phyloP scores from a whole-genome alignment of 1,140 invertebrate species.

The Tribolium madens region DNA sequence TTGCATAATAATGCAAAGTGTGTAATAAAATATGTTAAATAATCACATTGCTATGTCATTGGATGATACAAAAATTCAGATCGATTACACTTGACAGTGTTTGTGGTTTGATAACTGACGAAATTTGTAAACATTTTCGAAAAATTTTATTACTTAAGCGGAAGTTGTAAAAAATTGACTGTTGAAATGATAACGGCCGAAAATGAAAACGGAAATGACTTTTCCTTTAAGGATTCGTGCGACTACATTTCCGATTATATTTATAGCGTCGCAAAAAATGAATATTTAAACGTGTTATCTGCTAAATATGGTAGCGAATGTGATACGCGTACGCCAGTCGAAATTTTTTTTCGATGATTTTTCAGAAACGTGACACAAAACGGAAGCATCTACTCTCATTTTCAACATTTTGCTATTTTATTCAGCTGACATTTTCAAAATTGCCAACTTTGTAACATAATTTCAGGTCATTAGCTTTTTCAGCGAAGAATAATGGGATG shows the following conservation, averaged over 20 bases:
- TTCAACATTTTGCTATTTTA: slow-evolving; percentile 18
- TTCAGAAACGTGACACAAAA: slow-evolving; percentile 35
- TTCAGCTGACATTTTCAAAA: slow-evolving; percentile 1
- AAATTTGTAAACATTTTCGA: slow-evolving; percentile 22
- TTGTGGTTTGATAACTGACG: background rate
- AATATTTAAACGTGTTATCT: slow-evolving; percentile 18
- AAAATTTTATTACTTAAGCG: slow-evolving; percentile 7
- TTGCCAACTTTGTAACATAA: slow-evolving; percentile 24
- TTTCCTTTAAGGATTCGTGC: slow-evolving; percentile 18
- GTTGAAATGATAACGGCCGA: background rate
- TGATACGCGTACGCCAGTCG: background rate
- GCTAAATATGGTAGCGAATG: background rate
- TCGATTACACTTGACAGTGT: background rate
- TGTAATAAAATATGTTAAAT: background rate
- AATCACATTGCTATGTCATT: background rate
- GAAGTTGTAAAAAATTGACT: background rate
- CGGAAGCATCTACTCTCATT: slow-evolving; percentile 33
- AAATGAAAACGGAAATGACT: slow-evolving; percentile 9
- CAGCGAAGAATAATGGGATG: slow-evolving; percentile 22
- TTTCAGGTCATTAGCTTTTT: slow-evolving; percentile 38
- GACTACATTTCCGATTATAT: slow-evolving; percentile 15
- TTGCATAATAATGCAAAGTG: background rate
- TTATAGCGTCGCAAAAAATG: slow-evolving; percentile 11
- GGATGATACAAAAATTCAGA: background rate
- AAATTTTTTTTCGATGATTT: background rate